A percentile compares a stretch with the other conserved stretches of the same genome.
These are phyloP conservation scores for Otolemur garnettii DNA, from an alignment of 2,113 vertebrate species.

Conservation along the genomic window DNA sequence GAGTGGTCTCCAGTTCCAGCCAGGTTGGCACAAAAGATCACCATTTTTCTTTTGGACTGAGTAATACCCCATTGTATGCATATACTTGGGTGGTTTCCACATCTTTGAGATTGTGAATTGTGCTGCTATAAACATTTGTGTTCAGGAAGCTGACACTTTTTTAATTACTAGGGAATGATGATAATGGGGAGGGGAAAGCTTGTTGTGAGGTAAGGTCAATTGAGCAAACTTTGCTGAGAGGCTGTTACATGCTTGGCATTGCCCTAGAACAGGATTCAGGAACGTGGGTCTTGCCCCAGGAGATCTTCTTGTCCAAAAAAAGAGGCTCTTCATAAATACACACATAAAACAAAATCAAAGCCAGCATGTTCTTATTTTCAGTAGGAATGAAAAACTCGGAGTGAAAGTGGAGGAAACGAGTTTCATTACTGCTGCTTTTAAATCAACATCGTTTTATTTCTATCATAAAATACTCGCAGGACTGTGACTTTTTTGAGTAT, in stretches of 20 bases:
- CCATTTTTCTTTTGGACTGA: no score
- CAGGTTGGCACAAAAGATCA: no score
- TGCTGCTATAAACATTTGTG: no score
- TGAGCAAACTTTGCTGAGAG: not conserved
- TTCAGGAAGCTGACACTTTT: not conserved
- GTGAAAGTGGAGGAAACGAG: constrained; percentile 77
- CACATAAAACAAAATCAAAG: constrained; percentile 71
- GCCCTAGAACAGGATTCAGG: not conserved
- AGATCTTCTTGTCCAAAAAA: constrained; percentile 53
- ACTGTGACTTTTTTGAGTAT: constrained; percentile 79
- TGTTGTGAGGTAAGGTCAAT: not conserved
- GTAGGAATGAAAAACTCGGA: constrained; percentile 79
- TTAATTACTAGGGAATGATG: not conserved
- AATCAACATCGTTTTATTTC: constrained; percentile 84
- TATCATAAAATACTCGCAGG: constrained; percentile 77
- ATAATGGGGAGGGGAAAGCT: constrained; percentile 40
- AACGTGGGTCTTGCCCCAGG: not conserved
- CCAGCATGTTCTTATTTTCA: constrained; percentile 84
- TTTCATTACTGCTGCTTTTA: constrained; percentile 83
- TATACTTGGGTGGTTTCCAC: no score
- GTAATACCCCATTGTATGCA: no score
- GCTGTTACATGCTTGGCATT: not conserved
- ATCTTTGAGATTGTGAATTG: no score
- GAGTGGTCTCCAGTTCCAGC: no score
- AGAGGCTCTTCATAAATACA: constrained; percentile 64